phyloP scores from a whole-genome alignment of 2,797 vertebrate species.

The Luscinia megarhynchos region DNA sequence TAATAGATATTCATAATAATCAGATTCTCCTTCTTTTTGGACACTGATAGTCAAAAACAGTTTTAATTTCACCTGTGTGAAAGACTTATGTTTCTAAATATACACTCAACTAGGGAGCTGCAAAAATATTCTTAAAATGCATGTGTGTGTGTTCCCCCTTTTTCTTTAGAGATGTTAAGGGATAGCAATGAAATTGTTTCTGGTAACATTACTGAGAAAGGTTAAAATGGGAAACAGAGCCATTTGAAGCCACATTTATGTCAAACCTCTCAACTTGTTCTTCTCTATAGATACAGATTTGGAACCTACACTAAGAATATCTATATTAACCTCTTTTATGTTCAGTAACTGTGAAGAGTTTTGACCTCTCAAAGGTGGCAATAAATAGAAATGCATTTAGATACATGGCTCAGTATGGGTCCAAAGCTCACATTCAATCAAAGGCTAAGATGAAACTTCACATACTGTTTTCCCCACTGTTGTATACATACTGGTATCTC shows the following conservation, averaged over 20 bases:
- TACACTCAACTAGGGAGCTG: background rate
- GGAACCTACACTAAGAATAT: background rate
- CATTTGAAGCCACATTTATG: background rate
- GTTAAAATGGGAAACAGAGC: background rate
- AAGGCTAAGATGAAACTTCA: background rate
- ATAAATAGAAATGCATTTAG: background rate
- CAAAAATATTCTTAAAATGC: background rate
- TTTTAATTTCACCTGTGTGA: background rate
- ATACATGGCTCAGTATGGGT: background rate
- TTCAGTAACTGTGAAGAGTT: background rate
- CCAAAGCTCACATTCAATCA: background rate
- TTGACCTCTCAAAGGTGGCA: background rate
- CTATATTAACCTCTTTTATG: background rate
- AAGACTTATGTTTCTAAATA: background rate
- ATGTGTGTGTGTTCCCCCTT: fast-evolving
- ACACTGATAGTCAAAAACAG: background rate
- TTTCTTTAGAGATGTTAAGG: background rate
- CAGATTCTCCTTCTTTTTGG: background rate
- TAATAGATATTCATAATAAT: background rate
- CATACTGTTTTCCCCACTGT: background rate
- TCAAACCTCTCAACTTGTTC: background rate
- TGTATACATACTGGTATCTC: background rate
- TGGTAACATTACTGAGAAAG: background rate
- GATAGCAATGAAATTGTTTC: background rate
- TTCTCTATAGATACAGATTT: background rate